Conservation (phyloP, 1,140 invertebrate genomes). For the Chionoecetes opilio region DNA sequence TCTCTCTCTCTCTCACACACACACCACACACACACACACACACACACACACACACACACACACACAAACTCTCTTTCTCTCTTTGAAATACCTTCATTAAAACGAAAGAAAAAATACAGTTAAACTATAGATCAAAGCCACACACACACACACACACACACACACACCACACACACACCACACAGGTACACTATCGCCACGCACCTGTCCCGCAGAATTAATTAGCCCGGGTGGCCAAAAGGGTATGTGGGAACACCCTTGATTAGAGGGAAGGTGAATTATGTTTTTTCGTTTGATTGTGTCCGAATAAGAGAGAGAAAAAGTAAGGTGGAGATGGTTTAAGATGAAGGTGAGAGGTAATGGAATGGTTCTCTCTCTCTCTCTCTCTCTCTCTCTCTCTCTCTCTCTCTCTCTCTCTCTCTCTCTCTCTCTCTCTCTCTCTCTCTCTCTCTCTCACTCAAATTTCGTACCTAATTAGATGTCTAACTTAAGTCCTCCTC, state of each 20-base stretch:
- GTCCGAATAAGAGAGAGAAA: not conserved
- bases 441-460: not conserved
- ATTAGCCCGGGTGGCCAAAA: not conserved
- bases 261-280: not conserved
- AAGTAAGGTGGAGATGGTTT: too few species aligned
- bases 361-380: slow-evolving; percentile 1
- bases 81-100: not conserved
- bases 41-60: too few species aligned
- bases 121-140: not conserved
- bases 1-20: slow-evolving; percentile 24
- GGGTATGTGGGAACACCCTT: not conserved
- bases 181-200: not conserved
- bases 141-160: slow-evolving; percentile 18
- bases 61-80: not conserved
- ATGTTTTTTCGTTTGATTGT: not conserved
- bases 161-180: slow-evolving; percentile 25
- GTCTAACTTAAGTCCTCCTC: not conserved
- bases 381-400: slow-evolving; percentile 18
- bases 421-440: not conserved
- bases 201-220: slow-evolving; percentile 4
- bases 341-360: not conserved
- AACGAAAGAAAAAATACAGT: not conserved
- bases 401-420: slow-evolving; percentile 8
- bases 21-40: too few species aligned
- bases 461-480: not conserved